phyloP scores from a whole-genome alignment of 2,113 vertebrate genomes.

The Bos taurus region DNA sequence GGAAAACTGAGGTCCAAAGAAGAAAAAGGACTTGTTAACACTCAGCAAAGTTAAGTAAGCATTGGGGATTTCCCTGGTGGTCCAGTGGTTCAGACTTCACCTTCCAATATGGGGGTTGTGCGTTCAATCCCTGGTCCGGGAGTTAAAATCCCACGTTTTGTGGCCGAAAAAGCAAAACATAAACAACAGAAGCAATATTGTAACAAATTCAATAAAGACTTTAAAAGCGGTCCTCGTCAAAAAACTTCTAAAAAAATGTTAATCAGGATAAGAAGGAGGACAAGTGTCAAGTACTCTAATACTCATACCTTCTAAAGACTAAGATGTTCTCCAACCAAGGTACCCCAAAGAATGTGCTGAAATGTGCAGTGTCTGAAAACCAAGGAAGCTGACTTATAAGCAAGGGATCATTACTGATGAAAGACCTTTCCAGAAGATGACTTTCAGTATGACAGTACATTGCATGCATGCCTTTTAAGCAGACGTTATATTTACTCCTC shows the following conservation, averaged over 20 bases:
- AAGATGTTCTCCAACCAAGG: background rate
- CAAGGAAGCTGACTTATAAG: background rate
- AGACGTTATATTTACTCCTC: background rate
- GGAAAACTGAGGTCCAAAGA: background rate
- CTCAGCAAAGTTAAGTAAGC: background rate
- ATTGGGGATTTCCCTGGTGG: background rate
- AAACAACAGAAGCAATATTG: background rate
- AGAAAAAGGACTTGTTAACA: background rate
- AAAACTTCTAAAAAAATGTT: background rate
- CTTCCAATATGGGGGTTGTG: background rate
- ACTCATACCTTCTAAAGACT: background rate
- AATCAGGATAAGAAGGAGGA: background rate
- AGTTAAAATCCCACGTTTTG: background rate
- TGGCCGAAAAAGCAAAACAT: background rate
- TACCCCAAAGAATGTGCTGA: background rate
- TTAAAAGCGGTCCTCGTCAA: background rate
- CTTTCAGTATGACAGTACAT: background rate
- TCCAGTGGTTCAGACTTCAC: background rate
- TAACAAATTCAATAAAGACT: background rate
- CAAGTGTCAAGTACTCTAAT: background rate
- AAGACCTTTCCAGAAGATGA: background rate
- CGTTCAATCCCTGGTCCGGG: background rate
- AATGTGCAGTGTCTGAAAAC: background rate
- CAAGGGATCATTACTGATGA: too few relatives aligned
- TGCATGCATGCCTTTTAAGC: background rate